A percentile compares a stretch with the other conserved stretches of the same genome.
Conservation (phyloP, 2,113 vertebrate genomes). For the Psettodes erumei region DNA sequence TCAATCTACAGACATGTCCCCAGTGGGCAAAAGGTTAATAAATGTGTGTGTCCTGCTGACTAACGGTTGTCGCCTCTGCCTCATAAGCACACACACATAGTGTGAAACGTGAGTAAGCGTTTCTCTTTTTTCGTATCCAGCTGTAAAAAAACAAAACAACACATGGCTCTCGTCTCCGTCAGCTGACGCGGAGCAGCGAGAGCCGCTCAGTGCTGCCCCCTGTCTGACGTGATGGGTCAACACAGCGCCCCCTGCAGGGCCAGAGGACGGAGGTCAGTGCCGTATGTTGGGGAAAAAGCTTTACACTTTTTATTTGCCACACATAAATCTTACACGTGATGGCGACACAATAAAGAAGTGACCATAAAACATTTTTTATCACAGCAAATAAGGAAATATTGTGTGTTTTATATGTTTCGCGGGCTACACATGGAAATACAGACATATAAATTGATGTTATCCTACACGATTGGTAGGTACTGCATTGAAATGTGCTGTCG, state of each 20-base stretch:
- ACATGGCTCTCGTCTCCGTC: not conserved
- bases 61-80: conserved; percentile 1
- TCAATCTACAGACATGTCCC: not conserved
- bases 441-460: too few relatives aligned
- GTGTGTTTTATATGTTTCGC: not conserved
- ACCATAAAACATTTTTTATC: too few relatives aligned
- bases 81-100: not conserved
- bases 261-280: not conserved
- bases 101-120: conserved; percentile 41
- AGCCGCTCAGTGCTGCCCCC: not conserved
- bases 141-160: conserved; percentile 12
- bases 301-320: too few relatives aligned
- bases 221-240: not conserved
- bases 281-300: too few relatives aligned
- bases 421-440: too few relatives aligned
- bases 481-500: too few relatives aligned
- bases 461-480: too few relatives aligned
- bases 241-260: conserved; percentile 47
- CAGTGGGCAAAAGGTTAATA: not conserved
- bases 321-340: too few relatives aligned
- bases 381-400: too few relatives aligned
- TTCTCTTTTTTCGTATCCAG: conserved; percentile 2
- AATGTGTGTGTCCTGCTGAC: conserved; percentile 15
- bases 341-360: too few relatives aligned
- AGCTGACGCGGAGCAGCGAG: conserved; percentile 1